Base-by-base conservation (phyloP, 2,888 invertebrate species). In the Dastarcus helophoroides region DNA sequence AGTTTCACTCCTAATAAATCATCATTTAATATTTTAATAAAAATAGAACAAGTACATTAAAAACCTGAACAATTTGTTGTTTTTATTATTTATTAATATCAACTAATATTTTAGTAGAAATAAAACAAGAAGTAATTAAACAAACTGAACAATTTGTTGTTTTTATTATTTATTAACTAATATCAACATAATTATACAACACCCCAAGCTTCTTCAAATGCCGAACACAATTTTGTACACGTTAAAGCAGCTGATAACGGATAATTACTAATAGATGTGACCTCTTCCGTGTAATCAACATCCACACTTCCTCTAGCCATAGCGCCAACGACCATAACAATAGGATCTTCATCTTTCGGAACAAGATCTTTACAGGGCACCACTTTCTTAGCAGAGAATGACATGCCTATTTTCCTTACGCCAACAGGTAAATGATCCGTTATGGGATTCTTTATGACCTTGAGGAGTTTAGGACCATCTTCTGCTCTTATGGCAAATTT, bases 401-500 rank as follows among this genome's bases (percentile, higher is more conserved):
- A 93, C 70, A 88, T 91, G 0, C 79, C 78, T 31, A 89, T 68
- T 63, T 95, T 98, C 41, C 69, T 76, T 37, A 89, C 88, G 13
- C 95, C 97, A 10, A 90, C 86, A 1, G 98, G 98, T 28, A 98
- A 67, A 65, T 98, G 94, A 54, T 88, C 77, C 4, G 82, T 82
- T 1, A 98, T 70, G 0, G 98, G 98, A 64, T 98, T 98, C 59
- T 93, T 94, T 27, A 98, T 93, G 3, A 93, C 90, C 69, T 93
- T 91, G 42, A 98, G 64, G 25, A 98, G 60, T 56, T 91, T 90
- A 0, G 86, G 79, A 0, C 85, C 83, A 54, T 91, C 88, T 30
- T 84, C 79, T 17, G 97, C 91, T 53, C 91, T 70, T 22, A 98
- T 88, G 31, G 83, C 77, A 57, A 90, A 84, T 59, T 94, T 95